phyloP scores from a whole-genome alignment of 2,113 vertebrate species.

The Hydrochoerus hydrochaeris region DNA sequence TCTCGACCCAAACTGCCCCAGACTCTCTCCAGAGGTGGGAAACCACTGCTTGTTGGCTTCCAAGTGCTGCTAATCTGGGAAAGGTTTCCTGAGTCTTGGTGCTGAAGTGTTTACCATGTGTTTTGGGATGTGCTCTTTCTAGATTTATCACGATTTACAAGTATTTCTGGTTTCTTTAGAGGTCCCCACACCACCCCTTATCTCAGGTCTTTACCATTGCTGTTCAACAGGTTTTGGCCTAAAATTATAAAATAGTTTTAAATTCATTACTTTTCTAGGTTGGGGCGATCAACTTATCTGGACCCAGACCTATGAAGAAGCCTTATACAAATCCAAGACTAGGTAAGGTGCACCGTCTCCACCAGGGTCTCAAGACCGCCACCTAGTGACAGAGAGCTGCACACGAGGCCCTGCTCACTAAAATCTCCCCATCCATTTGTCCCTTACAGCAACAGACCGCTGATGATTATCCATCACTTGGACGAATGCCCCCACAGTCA shows the following conservation, averaged over 20 bases:
- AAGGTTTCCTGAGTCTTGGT: not conserved
- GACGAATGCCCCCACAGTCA: conserved; percentile 95
- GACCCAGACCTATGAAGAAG: conserved; percentile 98
- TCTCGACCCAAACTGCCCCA: conserved; percentile 88
- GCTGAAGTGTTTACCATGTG: not conserved
- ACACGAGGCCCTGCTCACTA: not conserved
- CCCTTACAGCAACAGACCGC: conserved; percentile 92
- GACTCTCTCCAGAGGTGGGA: conserved; percentile 95
- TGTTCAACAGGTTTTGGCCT: not conserved
- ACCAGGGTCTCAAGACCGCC: conserved; percentile 52
- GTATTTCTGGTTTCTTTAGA: not conserved
- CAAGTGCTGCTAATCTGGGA: not conserved
- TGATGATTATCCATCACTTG: conserved; percentile 96
- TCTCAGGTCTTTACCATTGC: not conserved
- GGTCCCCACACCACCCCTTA: not conserved
- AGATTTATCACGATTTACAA: not conserved
- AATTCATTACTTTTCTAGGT: conserved; percentile 84
- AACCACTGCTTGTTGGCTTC: not conserved
- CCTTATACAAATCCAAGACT: conserved; percentile 91
- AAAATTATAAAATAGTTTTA: not conserved
- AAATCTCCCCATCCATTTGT: not conserved
- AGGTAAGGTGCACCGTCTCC: conserved; percentile 81
- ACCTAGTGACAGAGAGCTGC: conserved; percentile 56
- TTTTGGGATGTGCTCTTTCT: not conserved
- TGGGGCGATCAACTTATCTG: conserved; percentile 97